Conservation (phyloP, 2,113 vertebrate species). For the Pollimyrus isidori region DNA sequence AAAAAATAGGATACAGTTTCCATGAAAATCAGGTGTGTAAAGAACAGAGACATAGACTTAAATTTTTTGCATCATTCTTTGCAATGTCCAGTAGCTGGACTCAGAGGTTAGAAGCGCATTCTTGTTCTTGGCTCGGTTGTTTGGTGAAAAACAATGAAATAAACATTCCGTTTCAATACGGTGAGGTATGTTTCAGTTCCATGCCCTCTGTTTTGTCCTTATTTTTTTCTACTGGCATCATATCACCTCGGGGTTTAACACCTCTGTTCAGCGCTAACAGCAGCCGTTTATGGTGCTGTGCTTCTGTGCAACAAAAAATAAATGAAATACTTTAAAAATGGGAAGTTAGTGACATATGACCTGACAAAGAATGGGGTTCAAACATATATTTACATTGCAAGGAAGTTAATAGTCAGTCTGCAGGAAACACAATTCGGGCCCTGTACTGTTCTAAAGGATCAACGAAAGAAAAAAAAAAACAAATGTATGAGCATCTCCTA, state of each 20-base stretch:
- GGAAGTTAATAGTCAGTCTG: slow-evolving; percentile 24
- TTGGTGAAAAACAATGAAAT: neutral
- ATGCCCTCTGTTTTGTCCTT: neutral
- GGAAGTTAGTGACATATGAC: slow-evolving; percentile 23
- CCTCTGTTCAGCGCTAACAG: neutral
- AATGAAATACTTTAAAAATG: neutral
- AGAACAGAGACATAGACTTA: neutral
- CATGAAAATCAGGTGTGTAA: neutral
- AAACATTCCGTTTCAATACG: neutral
- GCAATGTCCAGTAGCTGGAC: neutral
- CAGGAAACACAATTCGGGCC: slow-evolving; percentile 23
- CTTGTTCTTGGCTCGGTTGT: neutral
- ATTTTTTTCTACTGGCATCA: neutral
- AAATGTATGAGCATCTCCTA: neutral
- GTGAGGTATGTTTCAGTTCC: neutral
- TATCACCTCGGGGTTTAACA: neutral
- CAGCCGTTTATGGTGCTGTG: neutral
- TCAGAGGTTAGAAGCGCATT: neutral
- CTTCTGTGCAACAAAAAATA: neutral
- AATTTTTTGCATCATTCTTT: neutral
- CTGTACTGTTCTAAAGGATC: neutral
- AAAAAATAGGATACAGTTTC: neutral
- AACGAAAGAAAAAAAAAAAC: neutral
- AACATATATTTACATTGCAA: slow-evolving; percentile 21
- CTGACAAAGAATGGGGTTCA: slow-evolving; percentile 26